Base-by-base conservation (phyloP, 1,140 invertebrate species). In the Drosophila quadrilineata region DNA sequence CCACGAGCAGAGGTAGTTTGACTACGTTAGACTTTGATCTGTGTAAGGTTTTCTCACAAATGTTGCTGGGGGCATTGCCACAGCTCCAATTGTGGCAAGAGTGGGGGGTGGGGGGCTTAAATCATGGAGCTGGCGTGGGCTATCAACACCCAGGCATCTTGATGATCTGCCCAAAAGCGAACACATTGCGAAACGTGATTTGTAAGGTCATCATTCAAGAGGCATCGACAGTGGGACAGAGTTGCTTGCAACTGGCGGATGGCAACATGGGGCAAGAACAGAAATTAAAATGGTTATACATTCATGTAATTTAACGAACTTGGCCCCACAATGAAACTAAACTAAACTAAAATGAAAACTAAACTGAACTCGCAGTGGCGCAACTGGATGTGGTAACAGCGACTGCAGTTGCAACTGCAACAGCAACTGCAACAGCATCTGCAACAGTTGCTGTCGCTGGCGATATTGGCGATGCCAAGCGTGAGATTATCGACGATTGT, bases 301-400 rank as follows among this genome's bases (percentile, higher is more conserved):
- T 86, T 85, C 80, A 86, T 85, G 79, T 85, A 85, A 85, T 85
- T 85, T 85, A 85, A 86, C 80, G 75, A 85, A 85, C 71, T 64
- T 59, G 50, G 74, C 63, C 53, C 52, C n/a, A n/a, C n/a, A n/a
- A n/a, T n/a, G n/a, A n/a, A n/a, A n/a, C n/a, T n/a, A n/a, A n/a
- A n/a, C n/a, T n/a, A n/a, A n/a, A n/a, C n/a, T n/a, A n/a, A n/a
- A n/a, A n/a, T n/a, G n/a, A n/a, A 60, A 74, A 76, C 70, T 71
- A 80, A 80, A 75, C 70, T 71, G 75, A 80, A 75, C 71, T 71
- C 45, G 19, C 48, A 48, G 58, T 49, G 52, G 14, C 53, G 63
- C 45, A 50, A 40, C 53, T 43, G 48, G 19, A 5, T 22, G 28
- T 3, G 16, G 31, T 0, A 22, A 26, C 10, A 14, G 48, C 14